A percentile compares a stretch with the other conserved stretches of the same genome.
Evolutionary conservation across 2,797 vertebrate genomes (phyloP).

Genomic region (Huso huso): DNA sequence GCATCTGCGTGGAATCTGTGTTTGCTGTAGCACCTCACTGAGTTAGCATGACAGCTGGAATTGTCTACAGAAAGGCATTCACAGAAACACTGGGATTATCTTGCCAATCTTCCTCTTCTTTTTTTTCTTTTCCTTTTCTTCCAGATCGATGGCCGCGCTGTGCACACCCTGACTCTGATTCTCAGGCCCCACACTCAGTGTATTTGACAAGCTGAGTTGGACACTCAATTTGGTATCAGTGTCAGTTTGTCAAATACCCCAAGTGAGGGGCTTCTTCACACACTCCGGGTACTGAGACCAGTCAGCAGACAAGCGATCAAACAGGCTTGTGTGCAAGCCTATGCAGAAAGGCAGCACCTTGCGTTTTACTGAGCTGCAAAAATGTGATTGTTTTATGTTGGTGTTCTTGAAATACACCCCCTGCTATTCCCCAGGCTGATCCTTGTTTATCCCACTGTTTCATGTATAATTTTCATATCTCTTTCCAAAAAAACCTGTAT

Average conservation of each 20-base stretch:
- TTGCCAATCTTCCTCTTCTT: background rate
- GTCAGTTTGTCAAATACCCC: slow-evolving; percentile 99
- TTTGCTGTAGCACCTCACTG: no score
- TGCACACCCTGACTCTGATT: background rate
- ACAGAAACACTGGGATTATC: background rate
- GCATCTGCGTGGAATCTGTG: no score
- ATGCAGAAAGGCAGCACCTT: background rate
- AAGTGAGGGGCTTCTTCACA: slow-evolving; percentile 81
- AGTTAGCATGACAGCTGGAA: background rate
- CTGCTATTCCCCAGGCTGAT: no score
- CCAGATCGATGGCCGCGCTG: slow-evolving; percentile 27
- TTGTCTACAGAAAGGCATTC: slow-evolving; percentile 3
- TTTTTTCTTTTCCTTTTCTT: slow-evolving; percentile 7
- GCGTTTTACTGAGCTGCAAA: no score
- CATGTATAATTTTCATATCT: no score
- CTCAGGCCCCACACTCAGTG: slow-evolving; percentile 80
- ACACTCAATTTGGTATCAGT: slow-evolving; percentile 89
- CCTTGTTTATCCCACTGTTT: no score
- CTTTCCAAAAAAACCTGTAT: no score
- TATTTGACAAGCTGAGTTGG: slow-evolving; percentile 99
- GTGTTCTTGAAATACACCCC: no score
- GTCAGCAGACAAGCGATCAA: background rate
- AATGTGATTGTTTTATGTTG: no score
- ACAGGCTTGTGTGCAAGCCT: background rate
- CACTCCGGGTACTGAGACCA: no score